Evolutionary conservation across 64 coral and sea anemone species (phyloP), one percentile per base, ranked within the genome.

Genomic region (Exaiptasia diaphana): DNA sequence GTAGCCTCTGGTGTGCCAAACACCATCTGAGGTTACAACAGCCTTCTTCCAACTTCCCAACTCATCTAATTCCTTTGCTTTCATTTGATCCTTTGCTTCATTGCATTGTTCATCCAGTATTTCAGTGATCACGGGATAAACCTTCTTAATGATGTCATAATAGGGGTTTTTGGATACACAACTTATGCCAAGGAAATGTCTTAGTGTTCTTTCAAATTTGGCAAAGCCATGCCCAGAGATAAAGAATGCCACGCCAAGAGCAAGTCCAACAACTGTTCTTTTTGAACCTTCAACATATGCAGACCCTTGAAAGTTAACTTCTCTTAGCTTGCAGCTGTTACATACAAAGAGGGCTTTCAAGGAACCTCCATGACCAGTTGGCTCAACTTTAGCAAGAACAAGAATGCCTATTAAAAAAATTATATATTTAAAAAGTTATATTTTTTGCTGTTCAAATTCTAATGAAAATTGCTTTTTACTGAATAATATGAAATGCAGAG

Each of bases 191-290:
- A 73, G 70, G 39, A 42, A 62, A 41, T 73, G 12, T 10, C 20
- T 44, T 30, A 73, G 39, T 40, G 70, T 43, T 73, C 38, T 80
- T 4, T 57, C 11, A 32, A 67, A 90, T 49, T 90, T 74, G 1
- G 78, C 68, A 82, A 64, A 44, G 11, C 70, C 70, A 73, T 73
- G 34, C 12, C 34, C 70, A 73, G 69, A 10, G 4, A 74, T 49
- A 28, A 73, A 44, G 43, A 73, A 43, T 49, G 38, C 70, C 4
- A 43, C 70, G 5, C 7, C 70, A 73, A 90, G 27, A 1, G 87
- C 78, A 2, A 90, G 44, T 2, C 77, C 68, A 35, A 82, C 53
- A 15, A 90, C 67, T 6, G 77, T 82, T 37, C 78, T 24, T 38
- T 43, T 81, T 4, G 71, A 86, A 0, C 41, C 83, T 35, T 86